Base-by-base conservation (phyloP, 1,140 invertebrate species). In the Sinella curviseta region DNA sequence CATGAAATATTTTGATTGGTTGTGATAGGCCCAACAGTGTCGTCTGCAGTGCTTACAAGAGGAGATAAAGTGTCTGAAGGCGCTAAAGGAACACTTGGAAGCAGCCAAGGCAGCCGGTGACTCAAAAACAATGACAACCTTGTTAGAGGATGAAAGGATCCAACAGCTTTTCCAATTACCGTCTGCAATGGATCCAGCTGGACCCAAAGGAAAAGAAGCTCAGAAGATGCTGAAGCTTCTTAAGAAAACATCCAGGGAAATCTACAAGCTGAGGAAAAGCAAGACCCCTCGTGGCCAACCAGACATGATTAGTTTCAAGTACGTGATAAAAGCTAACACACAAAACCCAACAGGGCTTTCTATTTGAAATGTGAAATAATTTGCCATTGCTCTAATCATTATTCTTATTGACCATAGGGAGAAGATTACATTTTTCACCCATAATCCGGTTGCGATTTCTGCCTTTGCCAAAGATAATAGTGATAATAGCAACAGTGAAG, bases 361-460 rank as follows among this genome's bases (percentile, higher is more conserved):
- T 70, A 28, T 79, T 82, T 65, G 77, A 77, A 24, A 74, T 36
- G 33, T 24, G 36, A 36, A 73, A 20, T 31, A 78, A 70, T 54
- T 80, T 81, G 83, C 79, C 79, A 74, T 85, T 81, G 30, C 81
- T 34, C 1, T 0, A 34, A 79, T 76, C 55, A 79, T 55, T 84
- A 89, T 89, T 30, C n/a, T n/a, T n/a, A n/a, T n/a, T n/a, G n/a
- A n/a, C n/a, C n/a, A n/a, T 88, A 97, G 95, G 89, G 95, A 97
- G 88, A 97, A 97, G 87, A 97, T 97, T 92, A 94, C 95, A 17
- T 97, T 97, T 87, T 97, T 97, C 86, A 96, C 95, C 0, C 90
- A 83, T 73, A 17, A 80, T 35, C 74, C 76, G 17, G 65, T 70
- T 2, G 65, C 65, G 8, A 30, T 48, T 2, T 48, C 36, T 26